Base-by-base conservation (phyloP, 2,797 vertebrate species). In the Thalassophryne amazonica region DNA sequence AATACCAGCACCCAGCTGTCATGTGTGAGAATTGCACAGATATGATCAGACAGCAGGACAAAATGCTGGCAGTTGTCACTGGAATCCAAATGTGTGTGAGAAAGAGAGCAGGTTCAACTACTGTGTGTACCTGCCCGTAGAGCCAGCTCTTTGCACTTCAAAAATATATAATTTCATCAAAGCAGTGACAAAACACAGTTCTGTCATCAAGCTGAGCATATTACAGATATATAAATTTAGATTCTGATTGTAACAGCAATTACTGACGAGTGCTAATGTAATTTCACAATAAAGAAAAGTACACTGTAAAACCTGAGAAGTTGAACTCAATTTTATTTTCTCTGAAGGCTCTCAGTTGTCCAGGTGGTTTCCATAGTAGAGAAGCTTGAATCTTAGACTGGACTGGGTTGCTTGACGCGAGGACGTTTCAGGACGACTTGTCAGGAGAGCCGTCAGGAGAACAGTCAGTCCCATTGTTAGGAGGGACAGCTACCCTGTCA, bases 71-170 rank as follows among this genome's bases (percentile, higher is more conserved):
- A n/a, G n/a, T n/a, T n/a, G n/a, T n/a, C 36, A 35, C 59, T 53
- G 53, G 30, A 71, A 51, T 67, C 52, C 20, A 69, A 74, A 56
- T 7, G 6, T 19, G 37, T 32, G 41, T 25, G 16, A 33, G 31
- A 42, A 37, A 47, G 49, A 67, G 37, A 68, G 54, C 32, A 33
- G 41, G 49, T 30, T 63, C 14, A 61, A 43, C 31, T 52, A 63
- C 18, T 33, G 34, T 70, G 53, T 46, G 39, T 75, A 60, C 72
- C 69, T 71, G 72, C 67, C 67, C 57, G 62, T 52, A 86, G 82
- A 88, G 83, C 81, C 87, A 83, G 84, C 84, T 89, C 80, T 82
- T 79, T 81, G 76, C 65, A 81, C 80, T 68, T 78, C 47, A 76
- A 63, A 85, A 81, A 76, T 45, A 75, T 41, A 22, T 17, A 49